Percentiles rank a stretch among this genome's conserved stretches.
Evolutionary conservation across 2,113 vertebrate species (phyloP).

Genomic region (Pelodiscus sinensis): DNA sequence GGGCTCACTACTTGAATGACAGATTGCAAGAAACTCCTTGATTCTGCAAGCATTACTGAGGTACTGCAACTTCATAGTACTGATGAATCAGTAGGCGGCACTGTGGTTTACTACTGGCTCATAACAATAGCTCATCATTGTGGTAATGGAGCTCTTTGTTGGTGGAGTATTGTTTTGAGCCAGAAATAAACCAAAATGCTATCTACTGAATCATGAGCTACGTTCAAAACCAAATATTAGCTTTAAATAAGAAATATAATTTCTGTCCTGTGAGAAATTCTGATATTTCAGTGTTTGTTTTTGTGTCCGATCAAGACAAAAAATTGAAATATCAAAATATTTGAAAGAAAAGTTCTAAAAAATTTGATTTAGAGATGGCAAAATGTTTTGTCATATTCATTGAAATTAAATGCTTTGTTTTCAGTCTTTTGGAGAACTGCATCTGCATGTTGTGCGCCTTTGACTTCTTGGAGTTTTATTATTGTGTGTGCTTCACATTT

Average conservation of each 20-base stretch:
- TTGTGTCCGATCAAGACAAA: neutral
- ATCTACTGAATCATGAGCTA: too few species aligned
- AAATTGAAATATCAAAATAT: neutral
- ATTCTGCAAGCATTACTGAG: neutral
- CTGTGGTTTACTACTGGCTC: neutral
- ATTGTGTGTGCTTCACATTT: neutral
- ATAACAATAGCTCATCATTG: neutral
- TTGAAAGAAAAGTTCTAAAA: neutral
- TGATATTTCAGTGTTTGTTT: neutral
- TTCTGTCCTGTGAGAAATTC: neutral
- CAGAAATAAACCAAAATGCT: too few species aligned
- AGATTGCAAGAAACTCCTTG: neutral
- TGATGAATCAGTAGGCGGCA: neutral
- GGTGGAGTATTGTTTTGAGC: neutral
- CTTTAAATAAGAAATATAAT: neutral
- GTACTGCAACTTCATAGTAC: neutral
- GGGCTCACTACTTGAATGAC: neutral
- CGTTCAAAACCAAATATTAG: neutral
- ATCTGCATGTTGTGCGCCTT: neutral
- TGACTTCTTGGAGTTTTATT: neutral
- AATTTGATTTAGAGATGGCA: neutral
- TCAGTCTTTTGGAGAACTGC: neutral
- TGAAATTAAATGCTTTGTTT: neutral
- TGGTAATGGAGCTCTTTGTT: neutral
- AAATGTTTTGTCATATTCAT: neutral